Base-by-base conservation (phyloP, 2,113 vertebrate genomes). In the Sardina pilchardus region DNA sequence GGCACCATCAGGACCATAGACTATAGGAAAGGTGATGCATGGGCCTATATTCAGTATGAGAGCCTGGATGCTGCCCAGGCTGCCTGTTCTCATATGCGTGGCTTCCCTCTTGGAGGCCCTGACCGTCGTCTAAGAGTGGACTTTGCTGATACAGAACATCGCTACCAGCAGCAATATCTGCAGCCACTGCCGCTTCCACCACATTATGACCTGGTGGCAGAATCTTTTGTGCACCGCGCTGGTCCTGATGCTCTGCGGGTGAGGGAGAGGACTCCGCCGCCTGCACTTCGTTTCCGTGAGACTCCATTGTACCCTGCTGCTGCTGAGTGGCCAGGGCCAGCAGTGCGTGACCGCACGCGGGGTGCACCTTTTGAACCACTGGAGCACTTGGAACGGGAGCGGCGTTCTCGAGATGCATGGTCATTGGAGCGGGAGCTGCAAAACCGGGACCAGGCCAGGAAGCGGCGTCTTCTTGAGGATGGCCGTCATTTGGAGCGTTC, bases 21-120 rank as follows among this genome's bases (percentile, higher is more conserved):
- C 91, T 99, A 99, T 91, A 96, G 97, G 85, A 99, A 99, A 89
- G 98, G 98, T 19, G 98, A 99, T 91, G 97, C 96, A 0, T 99
- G 97, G 97, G 98, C 98, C 0, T 99, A 99, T 39, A 99, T 99
- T 92, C 98, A 99, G 91, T 99, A 99, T 26, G 98, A 99, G 90
- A 99, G 98, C 90, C 89, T 99, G 93, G 98, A 99, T 0, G 98
- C 98, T 1, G 97, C 98, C 0, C 97, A 99, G 91, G 98, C 98
- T 0, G 98, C 98, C 0, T 99, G 98, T 92, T 97, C 97, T 48
- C 97, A 99, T 84, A 99, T 99, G 98, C 95, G 98, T 71, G 98
- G 98, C 0, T 99, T 99, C 90, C 97, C 97, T 0, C 93, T 99
- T 81, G 97, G 98, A 0, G 98, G 98, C 2, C 97, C 97, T 0